Base-by-base conservation (phyloP, 1,140 invertebrate species). In the Leptinotarsa defecta region DNA sequence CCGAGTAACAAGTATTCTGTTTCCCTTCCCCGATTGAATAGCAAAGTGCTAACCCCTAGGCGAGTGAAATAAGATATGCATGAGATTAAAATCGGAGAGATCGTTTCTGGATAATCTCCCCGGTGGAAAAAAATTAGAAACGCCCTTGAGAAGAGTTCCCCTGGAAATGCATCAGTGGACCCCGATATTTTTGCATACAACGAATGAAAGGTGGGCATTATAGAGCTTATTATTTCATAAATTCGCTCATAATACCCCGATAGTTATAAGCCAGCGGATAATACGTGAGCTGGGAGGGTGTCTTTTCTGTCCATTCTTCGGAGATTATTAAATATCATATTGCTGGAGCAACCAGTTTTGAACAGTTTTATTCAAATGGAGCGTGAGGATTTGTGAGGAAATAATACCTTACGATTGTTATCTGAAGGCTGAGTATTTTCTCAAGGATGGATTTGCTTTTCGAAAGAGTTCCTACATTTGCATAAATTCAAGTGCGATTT, bases 61-160 rank as follows among this genome's bases (percentile, higher is more conserved):
- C 71, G 52, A 61, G 24, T 77, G 76, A 77, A 77, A 77, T 77
- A 77, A 77, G 76, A 77, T 77, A 77, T 77, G 76, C 76, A 77
- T 77, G 76, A 74, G 76, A 77, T 77, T 77, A 64, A 52, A 65
- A 77, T 74, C 76, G 63, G 20, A 22, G 15, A 49, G 68, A 13
- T 22, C 19, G 52, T 64, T 67, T 48, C 49, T 19, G 52, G 62
- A 27, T 73, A 73, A 73, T 73, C 71, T 49, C 20, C 62, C 19
- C n/a, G 11, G 1, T 15, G 27, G 3, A 65, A 73, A 73, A 64
- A 65, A 64, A 49, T 20, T 5, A 17, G 63, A 34, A 20, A 22
- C 57, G 43, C 71, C 71, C 71, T 73, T 65, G 63, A 48, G 43
- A 17, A 71, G 49, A 72, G 48, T 67, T 67, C 70, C 20, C 52